Percentiles rank a stretch among this genome's conserved stretches.
Evolutionary conservation across 2,113 vertebrate genomes (phyloP).

Genomic region (Caranx ignobilis): DNA sequence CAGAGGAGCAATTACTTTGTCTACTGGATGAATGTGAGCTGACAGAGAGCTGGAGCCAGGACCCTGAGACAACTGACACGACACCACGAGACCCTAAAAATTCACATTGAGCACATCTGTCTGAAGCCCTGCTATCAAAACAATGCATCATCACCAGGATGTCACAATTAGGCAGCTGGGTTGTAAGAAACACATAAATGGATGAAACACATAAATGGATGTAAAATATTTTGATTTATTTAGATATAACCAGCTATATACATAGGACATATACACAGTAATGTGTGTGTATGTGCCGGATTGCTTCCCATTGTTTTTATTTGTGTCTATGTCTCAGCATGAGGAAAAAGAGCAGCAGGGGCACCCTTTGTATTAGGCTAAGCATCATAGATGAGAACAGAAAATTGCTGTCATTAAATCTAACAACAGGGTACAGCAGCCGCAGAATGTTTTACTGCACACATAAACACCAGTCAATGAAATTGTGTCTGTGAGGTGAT

Average conservation of each 20-base stretch:
- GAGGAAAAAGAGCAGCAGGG: constrained; percentile 53
- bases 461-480: constrained; percentile 36
- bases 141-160: neutral
- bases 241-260: neutral
- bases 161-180: neutral
- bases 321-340: constrained; percentile 39
- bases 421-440: constrained; percentile 47
- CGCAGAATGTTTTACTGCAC: constrained; percentile 58
- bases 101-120: constrained; percentile 1
- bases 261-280: neutral
- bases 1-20: constrained; percentile 73
- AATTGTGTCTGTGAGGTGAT: constrained; percentile 22
- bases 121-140: constrained; percentile 40
- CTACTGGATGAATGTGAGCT: constrained; percentile 80
- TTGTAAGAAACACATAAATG: neutral
- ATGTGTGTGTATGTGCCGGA: neutral
- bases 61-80: constrained; percentile 14
- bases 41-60: constrained; percentile 48
- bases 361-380: constrained; percentile 44
- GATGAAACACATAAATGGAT: too few relatives aligned
- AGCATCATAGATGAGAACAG: constrained; percentile 62
- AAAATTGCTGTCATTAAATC: constrained; percentile 66
- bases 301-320: constrained; percentile 33
- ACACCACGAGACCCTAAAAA: constrained; percentile 1
- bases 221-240: neutral